Evolutionary conservation across 2,888 invertebrate genomes (phyloP), one percentile per base, ranked within the genome.

Genomic region (Empis stercorea): DNA sequence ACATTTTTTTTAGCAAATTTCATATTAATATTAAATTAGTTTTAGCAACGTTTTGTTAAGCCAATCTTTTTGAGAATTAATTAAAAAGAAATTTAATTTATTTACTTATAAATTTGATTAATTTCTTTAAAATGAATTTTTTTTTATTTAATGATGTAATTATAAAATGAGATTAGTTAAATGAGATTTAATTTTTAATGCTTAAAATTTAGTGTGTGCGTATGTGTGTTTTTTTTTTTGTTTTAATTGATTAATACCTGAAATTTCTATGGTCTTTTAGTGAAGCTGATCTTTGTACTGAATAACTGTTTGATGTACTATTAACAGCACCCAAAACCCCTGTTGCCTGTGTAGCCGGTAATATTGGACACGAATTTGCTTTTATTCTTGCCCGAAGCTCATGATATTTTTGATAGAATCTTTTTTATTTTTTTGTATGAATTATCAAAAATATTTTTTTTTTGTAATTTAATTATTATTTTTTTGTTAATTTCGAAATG

Each of bases 371-470:
- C 72, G 84, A 84, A 62, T 81, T 81, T 67, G 87, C 86, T 78
- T 86, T 85, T 73, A 88, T 87, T 73, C 87, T 84, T 71, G 84
- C 87, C 71, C 84, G 83, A 73, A 87, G 80, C 76, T 84, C 86
- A 72, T 81, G 78, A 75, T 87, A 86, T 73, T 84, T 84, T 75
- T 84, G 81, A 80, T 86, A 86, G 81, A 87, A 88, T 81, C 87
- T 88, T 40, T 40, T 39, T 20, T 40, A 4, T 88, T 40, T 40
- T 27, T 27, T 27, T 27, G n/a, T n/a, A n/a, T n/a, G n/a, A n/a
- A n/a, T 4, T 27, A 6, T 4, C 43, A 52, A 48, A 47, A 47
- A 51, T 49, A 45, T 44, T 3, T 32, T 40, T 40, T 14, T 40
- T 40, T 20, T 23, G 23, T 23, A 15, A 37, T 14, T 16, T n/a